Evolutionary conservation across 1,140 invertebrate genomes (phyloP).

Genomic region (Hirudo medicinalis): DNA sequence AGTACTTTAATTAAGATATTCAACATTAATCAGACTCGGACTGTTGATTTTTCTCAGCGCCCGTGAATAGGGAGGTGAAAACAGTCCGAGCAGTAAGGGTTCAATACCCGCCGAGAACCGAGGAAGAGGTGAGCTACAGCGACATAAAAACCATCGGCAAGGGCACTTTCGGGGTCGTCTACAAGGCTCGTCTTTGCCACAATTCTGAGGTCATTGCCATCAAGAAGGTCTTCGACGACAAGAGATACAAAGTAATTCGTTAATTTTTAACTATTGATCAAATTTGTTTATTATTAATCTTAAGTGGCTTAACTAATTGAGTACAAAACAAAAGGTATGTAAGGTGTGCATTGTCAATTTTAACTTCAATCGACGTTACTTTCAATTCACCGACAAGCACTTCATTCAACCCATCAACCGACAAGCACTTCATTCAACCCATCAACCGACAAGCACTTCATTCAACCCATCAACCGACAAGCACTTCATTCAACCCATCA

Average conservation of each 20-base stretch:
- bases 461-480: neutral
- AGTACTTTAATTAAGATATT: too few species aligned
- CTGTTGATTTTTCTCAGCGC: neutral
- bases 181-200: slow-evolving; percentile 18
- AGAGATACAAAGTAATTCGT: slow-evolving; percentile 16
- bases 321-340: neutral
- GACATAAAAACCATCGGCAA: slow-evolving; percentile 22
- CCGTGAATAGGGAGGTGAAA: slow-evolving; percentile 10
- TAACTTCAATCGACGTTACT: neutral
- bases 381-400: neutral
- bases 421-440: neutral
- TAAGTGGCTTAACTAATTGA: neutral
- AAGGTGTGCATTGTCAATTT: neutral
- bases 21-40: too few species aligned
- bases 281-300: neutral
- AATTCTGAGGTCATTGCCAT: slow-evolving; percentile 21
- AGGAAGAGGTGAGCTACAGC: slow-evolving; percentile 18
- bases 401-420: neutral
- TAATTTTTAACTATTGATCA: neutral
- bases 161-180: slow-evolving; percentile 24
- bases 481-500: neutral
- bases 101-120: neutral
- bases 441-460: neutral
- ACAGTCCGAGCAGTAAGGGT: slow-evolving; percentile 9
- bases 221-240: slow-evolving; percentile 23